phyloP scores from a whole-genome alignment of 2,113 vertebrate species.

The Xiphophorus maculatus region DNA sequence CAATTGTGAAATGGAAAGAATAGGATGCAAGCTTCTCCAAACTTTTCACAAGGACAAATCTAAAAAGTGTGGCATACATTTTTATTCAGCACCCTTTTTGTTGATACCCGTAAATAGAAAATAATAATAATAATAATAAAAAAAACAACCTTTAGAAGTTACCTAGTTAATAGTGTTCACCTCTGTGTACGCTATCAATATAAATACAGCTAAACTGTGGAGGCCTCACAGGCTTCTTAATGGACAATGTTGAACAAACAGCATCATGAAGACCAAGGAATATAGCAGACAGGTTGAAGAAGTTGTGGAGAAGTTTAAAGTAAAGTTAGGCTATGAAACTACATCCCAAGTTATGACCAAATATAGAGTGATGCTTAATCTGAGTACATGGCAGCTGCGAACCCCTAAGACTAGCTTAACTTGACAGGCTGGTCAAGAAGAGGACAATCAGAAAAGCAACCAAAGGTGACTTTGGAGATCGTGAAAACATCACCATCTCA shows the following conservation, averaged over 20 bases:
- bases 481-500: no score
- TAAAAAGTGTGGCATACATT: neutral
- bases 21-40: neutral
- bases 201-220: neutral
- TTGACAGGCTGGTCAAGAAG: neutral
- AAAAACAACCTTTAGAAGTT: neutral
- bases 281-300: neutral
- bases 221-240: neutral
- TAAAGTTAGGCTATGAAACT: neutral
- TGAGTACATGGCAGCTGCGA: neutral
- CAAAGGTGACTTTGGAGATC: no score
- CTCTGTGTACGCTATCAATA: neutral
- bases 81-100: neutral
- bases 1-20: neutral
- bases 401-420: neutral
- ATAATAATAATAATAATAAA: neutral
- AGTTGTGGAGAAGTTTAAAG: neutral
- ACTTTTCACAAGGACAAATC: neutral
- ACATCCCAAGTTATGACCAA: neutral
- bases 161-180: neutral
- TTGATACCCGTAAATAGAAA: neutral
- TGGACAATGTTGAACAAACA: neutral
- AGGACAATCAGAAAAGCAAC: neutral
- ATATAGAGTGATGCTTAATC: neutral
- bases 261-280: neutral